These are phyloP conservation scores for Agonopterix heracliana DNA, from an alignment of 2,888 invertebrate species.

Conservation along the genomic window DNA sequence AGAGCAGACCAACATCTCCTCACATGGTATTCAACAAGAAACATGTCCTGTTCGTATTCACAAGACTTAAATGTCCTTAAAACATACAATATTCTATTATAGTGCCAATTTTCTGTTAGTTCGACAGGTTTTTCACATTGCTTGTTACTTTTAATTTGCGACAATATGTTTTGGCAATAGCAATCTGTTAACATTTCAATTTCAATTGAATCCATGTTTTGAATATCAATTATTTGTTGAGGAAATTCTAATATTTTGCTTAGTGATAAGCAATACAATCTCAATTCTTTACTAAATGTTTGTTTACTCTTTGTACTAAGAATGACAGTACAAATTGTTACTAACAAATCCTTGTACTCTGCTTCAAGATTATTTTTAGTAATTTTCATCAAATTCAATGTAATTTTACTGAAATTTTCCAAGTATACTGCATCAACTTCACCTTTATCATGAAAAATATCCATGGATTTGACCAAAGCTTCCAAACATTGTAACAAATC, in stretches of 20 bases:
- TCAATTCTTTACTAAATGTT: conserved; percentile 42
- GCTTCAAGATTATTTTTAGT: conserved; percentile 19
- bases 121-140: conserved; percentile 12
- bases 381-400: conserved; percentile 33
- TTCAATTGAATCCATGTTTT: conserved; percentile 38
- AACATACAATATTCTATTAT: conserved; percentile 36
- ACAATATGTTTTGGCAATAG: conserved; percentile 38
- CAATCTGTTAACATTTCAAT: conserved; percentile 39
- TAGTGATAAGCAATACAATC: conserved; percentile 41
- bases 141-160: conserved; percentile 23
- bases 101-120: conserved; percentile 43
- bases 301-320: conserved; percentile 29
- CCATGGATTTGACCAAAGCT: conserved; percentile 38
- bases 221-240: conserved; percentile 34
- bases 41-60: conserved; percentile 27
- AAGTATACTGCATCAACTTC: conserved; percentile 37
- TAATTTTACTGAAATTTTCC: conserved; percentile 35
- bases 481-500: conserved; percentile 39
- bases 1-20: conserved; percentile 39
- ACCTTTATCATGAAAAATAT: conserved; percentile 46
- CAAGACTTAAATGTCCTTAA: conserved; percentile 24
- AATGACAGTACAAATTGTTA: conserved; percentile 41
- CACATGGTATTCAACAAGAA: conserved; percentile 43
- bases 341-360: conserved; percentile 26
- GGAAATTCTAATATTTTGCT: conserved; percentile 37